Evolutionary conservation across 2,113 vertebrate species (phyloP).

Genomic region (Spilogale gracilis): DNA sequence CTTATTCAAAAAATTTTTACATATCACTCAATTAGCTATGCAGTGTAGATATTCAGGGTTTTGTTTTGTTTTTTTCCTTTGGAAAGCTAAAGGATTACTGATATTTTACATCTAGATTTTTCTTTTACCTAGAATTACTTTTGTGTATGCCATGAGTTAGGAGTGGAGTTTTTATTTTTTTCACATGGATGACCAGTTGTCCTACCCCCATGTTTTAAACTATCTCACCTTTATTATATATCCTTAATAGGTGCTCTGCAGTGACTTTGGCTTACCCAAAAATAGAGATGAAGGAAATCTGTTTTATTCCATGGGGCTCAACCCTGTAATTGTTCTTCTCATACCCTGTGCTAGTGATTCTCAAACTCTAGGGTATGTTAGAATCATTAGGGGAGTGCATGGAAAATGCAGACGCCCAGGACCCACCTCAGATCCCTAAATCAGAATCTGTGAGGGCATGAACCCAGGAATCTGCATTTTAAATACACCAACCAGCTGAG

Average conservation of each 20-base stretch:
- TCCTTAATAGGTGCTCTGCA: background rate
- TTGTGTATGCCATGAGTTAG: background rate
- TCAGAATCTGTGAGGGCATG: background rate
- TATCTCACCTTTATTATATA: background rate
- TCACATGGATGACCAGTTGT: background rate
- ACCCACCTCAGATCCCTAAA: background rate
- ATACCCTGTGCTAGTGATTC: background rate
- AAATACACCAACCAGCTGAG: background rate
- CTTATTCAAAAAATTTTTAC: constrained; percentile 12
- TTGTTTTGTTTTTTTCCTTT: background rate
- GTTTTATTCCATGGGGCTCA: background rate
- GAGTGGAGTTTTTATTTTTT: constrained; percentile 51
- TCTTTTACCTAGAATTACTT: constrained; percentile 40
- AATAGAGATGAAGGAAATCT: background rate
- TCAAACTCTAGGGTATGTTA: background rate
- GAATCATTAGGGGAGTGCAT: background rate
- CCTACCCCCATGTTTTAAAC: background rate
- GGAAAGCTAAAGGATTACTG: background rate
- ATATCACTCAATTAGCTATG: background rate
- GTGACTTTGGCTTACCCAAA: background rate
- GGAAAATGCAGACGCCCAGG: background rate
- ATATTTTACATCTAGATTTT: constrained; percentile 43
- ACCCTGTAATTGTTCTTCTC: background rate
- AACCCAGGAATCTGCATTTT: background rate
- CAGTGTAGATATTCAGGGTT: background rate